phyloP scores from a whole-genome alignment of 1,140 invertebrate genomes.

The Berghia stephanieae region DNA sequence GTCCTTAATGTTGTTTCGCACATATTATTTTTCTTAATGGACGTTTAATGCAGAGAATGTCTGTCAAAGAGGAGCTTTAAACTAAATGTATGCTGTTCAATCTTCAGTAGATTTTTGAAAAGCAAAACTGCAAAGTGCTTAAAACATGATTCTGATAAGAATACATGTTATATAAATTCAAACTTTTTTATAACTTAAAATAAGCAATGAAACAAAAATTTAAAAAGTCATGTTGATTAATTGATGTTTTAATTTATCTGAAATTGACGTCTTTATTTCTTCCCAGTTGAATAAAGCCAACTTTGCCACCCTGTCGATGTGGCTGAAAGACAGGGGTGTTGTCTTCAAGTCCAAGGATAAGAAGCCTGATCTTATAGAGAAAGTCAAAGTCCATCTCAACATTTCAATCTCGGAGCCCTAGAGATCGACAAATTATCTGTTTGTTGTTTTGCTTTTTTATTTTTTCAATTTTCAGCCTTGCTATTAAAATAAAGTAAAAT shows the following conservation, averaged over 20 bases:
- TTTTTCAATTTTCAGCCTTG: no score
- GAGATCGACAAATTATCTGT: no score
- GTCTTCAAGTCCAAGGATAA: conserved; percentile 54
- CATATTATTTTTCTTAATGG: no score
- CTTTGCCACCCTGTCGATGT: conserved; percentile 46
- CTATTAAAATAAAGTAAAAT: no score
- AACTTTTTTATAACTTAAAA: not conserved
- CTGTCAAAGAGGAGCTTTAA: no score
- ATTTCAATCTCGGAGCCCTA: conserved; percentile 30
- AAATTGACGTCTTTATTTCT: conserved; percentile 2
- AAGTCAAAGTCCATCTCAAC: conserved; percentile 38
- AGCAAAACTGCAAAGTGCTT: no score
- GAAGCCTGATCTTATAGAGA: conserved; percentile 51
- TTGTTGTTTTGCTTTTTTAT: no score
- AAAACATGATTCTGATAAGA: no score
- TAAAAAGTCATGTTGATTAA: not conserved
- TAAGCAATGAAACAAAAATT: not conserved
- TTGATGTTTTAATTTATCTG: not conserved
- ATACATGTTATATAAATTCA: not conserved
- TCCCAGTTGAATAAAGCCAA: conserved; percentile 53
- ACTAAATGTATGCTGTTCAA: no score
- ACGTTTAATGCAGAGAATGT: no score
- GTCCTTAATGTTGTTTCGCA: no score
- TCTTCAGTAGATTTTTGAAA: no score
- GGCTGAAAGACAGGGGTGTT: conserved; percentile 50